Evolutionary conservation across 2,888 invertebrate genomes (phyloP), one percentile per base, ranked within the genome.

Genomic region (Gymnoscelis rufifasciata): DNA sequence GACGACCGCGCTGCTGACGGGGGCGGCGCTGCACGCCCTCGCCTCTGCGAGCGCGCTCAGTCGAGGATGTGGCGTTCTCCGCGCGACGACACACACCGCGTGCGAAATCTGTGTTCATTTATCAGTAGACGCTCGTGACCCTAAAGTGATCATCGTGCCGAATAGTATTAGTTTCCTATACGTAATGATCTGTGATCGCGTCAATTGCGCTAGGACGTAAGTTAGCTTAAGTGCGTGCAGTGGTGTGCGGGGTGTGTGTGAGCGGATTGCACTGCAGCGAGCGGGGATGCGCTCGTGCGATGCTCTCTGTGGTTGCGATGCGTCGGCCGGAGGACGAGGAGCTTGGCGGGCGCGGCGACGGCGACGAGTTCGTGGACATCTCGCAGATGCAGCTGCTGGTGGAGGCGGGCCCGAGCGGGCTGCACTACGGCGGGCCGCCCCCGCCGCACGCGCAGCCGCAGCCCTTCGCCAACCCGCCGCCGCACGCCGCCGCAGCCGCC

Each of bases 281-380:
- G 74, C 77, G 81, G 87, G 80, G 70, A 86, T 86, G 87, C 83
- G 74, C 80, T 71, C 82, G 84, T 82, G 87, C 87, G 77, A 87
- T 88, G 87, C 86, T 88, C 78, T 86, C 87, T 76, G 87, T 91
- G 91, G 89, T 93, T 89, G 91, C 93, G 88, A 93, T 93, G 93
- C 92, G 93, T 87, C 92, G 92, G 83, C 92, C 92, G 91, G 92
- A 90, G 90, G 92, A 91, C 87, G 90, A 90, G 86, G 87, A 87
- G 78, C 74, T 86, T 71, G 86, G 81, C 71, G 78, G 81, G 58
- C 83, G 83, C 73, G 83, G 74, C 79, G 83, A 81, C 68, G 79
- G 79, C 78, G 93, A 93, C 83, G 95, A 95, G 84, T 95, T 93
- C 83, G 94, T 95, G 76, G 95, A 95, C 83, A 94, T 94, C 66